These are phyloP conservation scores for Nerophis lumbriciformis DNA, from an alignment of 2,113 vertebrate species.

Conservation along the genomic window DNA sequence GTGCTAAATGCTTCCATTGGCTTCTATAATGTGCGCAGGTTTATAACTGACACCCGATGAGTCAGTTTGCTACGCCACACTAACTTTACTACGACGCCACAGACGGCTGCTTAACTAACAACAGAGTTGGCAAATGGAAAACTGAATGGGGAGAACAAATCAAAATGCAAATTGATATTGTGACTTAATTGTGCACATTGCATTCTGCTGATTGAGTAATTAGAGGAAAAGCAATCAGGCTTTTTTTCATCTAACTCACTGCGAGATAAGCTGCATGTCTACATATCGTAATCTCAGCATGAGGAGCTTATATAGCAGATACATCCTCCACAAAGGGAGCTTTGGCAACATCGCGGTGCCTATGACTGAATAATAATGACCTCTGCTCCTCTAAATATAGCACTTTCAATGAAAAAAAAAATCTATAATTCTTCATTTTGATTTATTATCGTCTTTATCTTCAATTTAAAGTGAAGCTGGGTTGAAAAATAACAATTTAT, in stretches of 20 bases:
- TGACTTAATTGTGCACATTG: constrained; percentile 4
- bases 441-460: no score
- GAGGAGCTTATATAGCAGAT: constrained; percentile 11
- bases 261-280: constrained; percentile 15
- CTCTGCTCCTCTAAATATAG: no score
- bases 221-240: constrained; percentile 24
- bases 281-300: constrained; percentile 18
- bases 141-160: constrained; percentile 28
- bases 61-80: background rate
- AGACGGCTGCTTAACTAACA: constrained; percentile 8
- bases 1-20: background rate
- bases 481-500: no score
- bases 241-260: constrained; percentile 21
- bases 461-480: no score
- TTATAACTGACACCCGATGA: background rate
- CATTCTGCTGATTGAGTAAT: constrained; percentile 22
- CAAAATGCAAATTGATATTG: constrained; percentile 36
- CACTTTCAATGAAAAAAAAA: no score
- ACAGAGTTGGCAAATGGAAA: constrained; percentile 28
- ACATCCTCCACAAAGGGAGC: no score
- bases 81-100: constrained; percentile 13
- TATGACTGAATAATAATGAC: no score
- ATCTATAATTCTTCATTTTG: no score
- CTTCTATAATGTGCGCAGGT: constrained; percentile 1
- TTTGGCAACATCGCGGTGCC: no score